phyloP scores from a whole-genome alignment of 1,140 invertebrate genomes.

The Apolygus lucorum region DNA sequence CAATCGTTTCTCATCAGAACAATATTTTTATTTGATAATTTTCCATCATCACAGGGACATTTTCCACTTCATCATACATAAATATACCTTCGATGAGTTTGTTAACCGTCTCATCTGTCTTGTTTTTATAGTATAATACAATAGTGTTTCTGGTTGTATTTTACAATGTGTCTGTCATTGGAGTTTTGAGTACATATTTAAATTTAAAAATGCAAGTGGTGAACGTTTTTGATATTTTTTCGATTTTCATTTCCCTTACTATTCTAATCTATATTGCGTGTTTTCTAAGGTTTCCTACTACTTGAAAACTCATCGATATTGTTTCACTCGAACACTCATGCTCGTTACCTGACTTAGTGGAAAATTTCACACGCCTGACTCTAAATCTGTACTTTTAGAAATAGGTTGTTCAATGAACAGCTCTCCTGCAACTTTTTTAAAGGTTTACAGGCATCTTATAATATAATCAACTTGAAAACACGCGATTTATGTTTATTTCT shows the following conservation, averaged over 20 bases:
- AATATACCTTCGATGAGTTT: not conserved
- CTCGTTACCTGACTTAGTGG: no score
- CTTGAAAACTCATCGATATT: no score
- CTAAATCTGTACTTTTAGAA: no score
- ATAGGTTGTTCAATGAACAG: no score
- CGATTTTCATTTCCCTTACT: not conserved
- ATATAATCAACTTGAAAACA: no score
- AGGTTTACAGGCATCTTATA: no score
- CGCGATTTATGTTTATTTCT: no score
- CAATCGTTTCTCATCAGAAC: not conserved
- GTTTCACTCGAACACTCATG: no score
- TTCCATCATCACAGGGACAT: not conserved
- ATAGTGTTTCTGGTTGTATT: conserved; percentile 14
- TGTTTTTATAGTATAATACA: not conserved
- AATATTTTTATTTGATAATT: not conserved
- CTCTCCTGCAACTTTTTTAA: no score
- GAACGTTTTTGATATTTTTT: not conserved
- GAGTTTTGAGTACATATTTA: conserved; percentile 9
- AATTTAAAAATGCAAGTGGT: conserved; percentile 7
- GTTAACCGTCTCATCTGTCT: not conserved
- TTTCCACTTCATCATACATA: not conserved
- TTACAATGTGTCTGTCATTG: conserved; percentile 1
- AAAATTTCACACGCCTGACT: no score
- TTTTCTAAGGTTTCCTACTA: no score
- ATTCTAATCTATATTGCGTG: no score